Base-by-base conservation (phyloP, 2,113 vertebrate species). In the Enhydra lutris region DNA sequence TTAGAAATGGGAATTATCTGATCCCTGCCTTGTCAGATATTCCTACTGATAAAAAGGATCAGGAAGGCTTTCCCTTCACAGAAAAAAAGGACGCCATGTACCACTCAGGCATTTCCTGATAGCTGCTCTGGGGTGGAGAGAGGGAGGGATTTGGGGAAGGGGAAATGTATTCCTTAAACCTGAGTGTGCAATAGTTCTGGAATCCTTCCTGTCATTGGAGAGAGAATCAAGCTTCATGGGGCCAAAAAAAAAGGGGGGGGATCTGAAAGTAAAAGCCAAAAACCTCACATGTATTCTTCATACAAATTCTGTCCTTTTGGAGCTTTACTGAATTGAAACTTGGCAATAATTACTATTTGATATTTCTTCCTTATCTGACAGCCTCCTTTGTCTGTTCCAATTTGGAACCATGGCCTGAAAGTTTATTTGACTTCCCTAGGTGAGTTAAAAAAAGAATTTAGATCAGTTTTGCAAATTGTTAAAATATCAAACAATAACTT, bases 401-500 rank as follows among this genome's bases (percentile, higher is more conserved):
- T 59, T 61, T 69, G 20, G n/a, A 8, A 14, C 78, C 18, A 39
- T 47, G 29, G 45, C 29, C 29, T 4, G 14, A 74, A 42, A 71
- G 63, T 31, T 71, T 3, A 45, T 74, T 71, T 71, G 59, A 26
- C 52, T 74, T 93, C 52, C 59, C 73, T 94, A 63, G 63, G 36
- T 82, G 55, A 59, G 4, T 74, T 59, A 52, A 36, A 80, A 87
- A 86, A 90, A 52, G 26, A 65, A 42, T 74, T 92, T 55, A 89
- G 39, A 59, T 76, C 79, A 36, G 4, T 92, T 93, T 65, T 93
- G 74, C 94, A 39, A 91, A 76, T 74, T 73, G 50, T 61, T 83
- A 63, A 92, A 92, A 81, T 86, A 71, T 94, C 59, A 65, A 89
- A 84, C 45, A 94, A 13, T 57, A 45, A 57, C 55, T 94, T 85